Evolutionary conservation across 2,113 vertebrate genomes (phyloP).

Genomic region (Cervus canadensis): DNA sequence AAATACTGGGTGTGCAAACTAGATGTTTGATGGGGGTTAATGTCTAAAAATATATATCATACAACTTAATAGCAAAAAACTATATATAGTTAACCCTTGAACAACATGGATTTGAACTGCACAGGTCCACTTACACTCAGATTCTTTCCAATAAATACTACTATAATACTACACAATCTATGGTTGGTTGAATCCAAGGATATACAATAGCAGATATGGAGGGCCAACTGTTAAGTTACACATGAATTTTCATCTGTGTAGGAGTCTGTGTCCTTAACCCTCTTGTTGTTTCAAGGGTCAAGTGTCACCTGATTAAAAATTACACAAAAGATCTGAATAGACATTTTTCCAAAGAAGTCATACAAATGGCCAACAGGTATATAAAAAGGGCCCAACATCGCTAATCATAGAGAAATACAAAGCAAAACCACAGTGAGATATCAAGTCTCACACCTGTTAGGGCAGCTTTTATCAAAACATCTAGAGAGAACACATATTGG

Average conservation of each 20-base stretch:
- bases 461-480: not conserved
- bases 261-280: not conserved
- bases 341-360: not conserved
- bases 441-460: not conserved
- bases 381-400: not conserved
- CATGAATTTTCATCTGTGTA: not conserved
- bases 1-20: not conserved
- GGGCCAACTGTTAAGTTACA: not conserved
- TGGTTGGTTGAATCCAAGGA: not conserved
- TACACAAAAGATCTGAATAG: not conserved
- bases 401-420: not conserved
- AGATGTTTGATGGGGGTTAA: not conserved
- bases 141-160: not conserved
- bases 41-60: not conserved
- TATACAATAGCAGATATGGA: not conserved
- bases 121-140: not conserved
- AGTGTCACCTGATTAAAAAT: not conserved
- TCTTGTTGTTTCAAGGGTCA: not conserved
- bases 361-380: not conserved
- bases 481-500: not conserved
- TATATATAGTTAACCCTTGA: not conserved
- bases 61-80: not conserved
- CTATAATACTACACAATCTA: not conserved
- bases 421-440: not conserved
- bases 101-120: not conserved